Base-by-base conservation (phyloP, 2,797 vertebrate species). In the Allobates femoralis region DNA sequence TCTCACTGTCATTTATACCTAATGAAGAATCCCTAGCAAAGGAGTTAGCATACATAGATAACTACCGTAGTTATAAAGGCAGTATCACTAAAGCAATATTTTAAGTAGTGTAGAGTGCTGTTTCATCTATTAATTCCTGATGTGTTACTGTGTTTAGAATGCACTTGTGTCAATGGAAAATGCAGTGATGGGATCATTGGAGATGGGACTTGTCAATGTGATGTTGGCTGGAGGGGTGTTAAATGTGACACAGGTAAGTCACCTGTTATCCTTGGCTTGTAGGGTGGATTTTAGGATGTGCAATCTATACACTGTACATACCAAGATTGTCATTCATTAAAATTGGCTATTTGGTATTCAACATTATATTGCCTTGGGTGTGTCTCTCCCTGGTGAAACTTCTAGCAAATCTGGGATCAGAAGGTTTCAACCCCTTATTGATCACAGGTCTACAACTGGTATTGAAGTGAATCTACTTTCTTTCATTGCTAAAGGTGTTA, bases 121-220 rank as follows among this genome's bases (percentile, higher is more conserved):
- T 37, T 21, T 34, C 50, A 58, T 60, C 26, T 16, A 37, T 14
- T 69, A 85, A 56, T 23, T 53, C 28, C 1, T 10, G 19, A 16
- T 67, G 18, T 84, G 21, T 56, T 26, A 77, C 60, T 89, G 67
- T 88, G 8, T 88, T 41, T 90, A 99, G 98, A 5, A 0, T 99
- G 98, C 21, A 0, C 86, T 1, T 99, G 98, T 62, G 81, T 93
- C 60, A 93, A 97, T 0, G 98, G 98, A 41, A 95, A 89, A 86
- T 99, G 98, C 90, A 96, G 78, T 14, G 95, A 96, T 0, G 97
- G 97, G 1, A 74, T 90, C 0, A 8, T 88, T 0, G 98, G 98
- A 0, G 97, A 98, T 0, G 98, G 98, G 26, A 94, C 94, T 62
- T 99, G 98, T 3, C 91, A 95, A 18, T 99, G 98, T 62, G 93